Evolutionary conservation across 2,888 invertebrate genomes (phyloP).

Genomic region (Diogma glabrata): DNA sequence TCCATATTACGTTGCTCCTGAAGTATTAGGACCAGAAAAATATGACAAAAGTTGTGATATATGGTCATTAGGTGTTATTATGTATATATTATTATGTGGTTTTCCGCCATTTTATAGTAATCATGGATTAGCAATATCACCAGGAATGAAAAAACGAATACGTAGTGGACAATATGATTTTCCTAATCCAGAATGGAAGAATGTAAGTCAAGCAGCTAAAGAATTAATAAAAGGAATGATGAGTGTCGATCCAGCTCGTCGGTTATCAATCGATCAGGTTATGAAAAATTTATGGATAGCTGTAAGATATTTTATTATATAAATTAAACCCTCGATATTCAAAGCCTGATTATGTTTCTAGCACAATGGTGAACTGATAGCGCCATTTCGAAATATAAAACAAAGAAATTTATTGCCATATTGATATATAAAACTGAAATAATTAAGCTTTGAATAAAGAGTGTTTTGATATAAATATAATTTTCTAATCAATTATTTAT

Average conservation of each 20-base stretch:
- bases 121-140: slow-evolving; percentile 93
- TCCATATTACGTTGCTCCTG: slow-evolving; percentile 80
- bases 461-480: too few species aligned
- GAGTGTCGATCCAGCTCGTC: slow-evolving; percentile 82
- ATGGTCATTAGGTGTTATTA: slow-evolving; percentile 98
- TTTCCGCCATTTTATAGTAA: slow-evolving; percentile 99
- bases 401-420: too few species aligned
- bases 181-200: slow-evolving; percentile 90
- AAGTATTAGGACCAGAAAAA: slow-evolving; percentile 92
- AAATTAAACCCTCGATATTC: too few species aligned
- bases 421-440: too few species aligned
- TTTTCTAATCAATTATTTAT: neutral
- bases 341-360: neutral
- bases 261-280: slow-evolving; percentile 84
- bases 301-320: slow-evolving; percentile 42
- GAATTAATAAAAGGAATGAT: slow-evolving; percentile 90
- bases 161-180: slow-evolving; percentile 95
- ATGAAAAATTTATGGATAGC: slow-evolving; percentile 80
- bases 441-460: too few species aligned
- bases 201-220: slow-evolving; percentile 90
- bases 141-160: slow-evolving; percentile 89
- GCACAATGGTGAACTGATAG: neutral
- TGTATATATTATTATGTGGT: slow-evolving; percentile 97
- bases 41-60: slow-evolving; percentile 99
- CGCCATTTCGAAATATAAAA: neutral